These are phyloP conservation scores for Zingel zingel DNA, from an alignment of 2,113 vertebrate species.

Conservation along the genomic window DNA sequence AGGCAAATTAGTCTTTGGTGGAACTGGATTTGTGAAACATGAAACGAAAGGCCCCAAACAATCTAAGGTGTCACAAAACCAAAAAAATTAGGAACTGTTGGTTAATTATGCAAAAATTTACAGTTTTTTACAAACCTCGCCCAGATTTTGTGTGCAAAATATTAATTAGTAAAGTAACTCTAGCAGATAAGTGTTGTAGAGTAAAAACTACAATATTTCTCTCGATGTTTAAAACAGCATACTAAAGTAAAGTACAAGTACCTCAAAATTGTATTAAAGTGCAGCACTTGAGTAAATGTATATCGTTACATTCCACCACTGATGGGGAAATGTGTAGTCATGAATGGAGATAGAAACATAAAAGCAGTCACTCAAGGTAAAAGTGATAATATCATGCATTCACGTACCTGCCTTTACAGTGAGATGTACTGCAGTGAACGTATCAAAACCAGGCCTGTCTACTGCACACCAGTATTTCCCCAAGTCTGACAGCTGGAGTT, in stretches of 20 bases:
- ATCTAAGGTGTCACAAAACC: neutral
- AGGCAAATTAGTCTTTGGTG: neutral
- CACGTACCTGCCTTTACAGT: constrained; percentile 49
- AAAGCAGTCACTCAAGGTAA: neutral
- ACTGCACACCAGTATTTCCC: constrained; percentile 64
- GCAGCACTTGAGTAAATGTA: neutral
- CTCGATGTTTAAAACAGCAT: neutral
- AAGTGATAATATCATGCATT: neutral
- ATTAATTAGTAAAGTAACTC: neutral
- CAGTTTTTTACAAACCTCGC: neutral
- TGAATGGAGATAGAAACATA: neutral
- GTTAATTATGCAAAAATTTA: neutral
- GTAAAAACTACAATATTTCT: neutral
- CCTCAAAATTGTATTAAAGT: neutral
- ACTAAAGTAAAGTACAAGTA: neutral
- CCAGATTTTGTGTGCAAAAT: neutral
- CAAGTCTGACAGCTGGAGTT: constrained; percentile 57
- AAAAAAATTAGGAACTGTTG: neutral
- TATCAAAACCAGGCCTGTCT: constrained; percentile 29
- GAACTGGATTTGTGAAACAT: neutral
- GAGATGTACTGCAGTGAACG: constrained; percentile 43
- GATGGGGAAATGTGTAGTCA: neutral
- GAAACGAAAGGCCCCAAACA: neutral
- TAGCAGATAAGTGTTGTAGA: neutral
- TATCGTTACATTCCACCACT: neutral